These are phyloP conservation scores for Thelaira solivaga DNA, from an alignment of 2,888 invertebrate species.

Conservation along the genomic window DNA sequence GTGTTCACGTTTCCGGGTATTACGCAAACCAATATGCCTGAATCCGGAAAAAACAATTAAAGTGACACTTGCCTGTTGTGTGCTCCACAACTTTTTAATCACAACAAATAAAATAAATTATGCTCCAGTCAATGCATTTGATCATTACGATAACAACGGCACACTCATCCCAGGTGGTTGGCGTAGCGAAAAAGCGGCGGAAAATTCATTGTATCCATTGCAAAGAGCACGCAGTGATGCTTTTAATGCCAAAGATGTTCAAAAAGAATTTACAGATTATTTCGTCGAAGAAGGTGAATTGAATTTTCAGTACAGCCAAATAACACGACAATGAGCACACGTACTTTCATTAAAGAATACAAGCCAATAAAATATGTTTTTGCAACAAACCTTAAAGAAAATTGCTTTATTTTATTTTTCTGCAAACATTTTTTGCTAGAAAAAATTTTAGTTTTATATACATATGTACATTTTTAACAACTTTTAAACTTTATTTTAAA, in stretches of 20 bases:
- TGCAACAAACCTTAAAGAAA: no score
- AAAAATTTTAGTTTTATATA: not conserved
- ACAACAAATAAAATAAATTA: constrained; percentile 19
- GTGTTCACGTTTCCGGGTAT: not conserved
- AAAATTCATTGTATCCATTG: not conserved
- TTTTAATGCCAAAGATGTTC: constrained; percentile 4
- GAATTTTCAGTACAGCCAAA: constrained; percentile 16
- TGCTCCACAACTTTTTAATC: constrained; percentile 11
- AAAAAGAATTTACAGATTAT: constrained; percentile 12
- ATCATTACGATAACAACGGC: constrained; percentile 14
- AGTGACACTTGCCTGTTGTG: not conserved
- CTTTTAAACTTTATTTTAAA: no score
- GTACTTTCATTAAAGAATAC: no score
- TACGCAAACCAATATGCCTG: not conserved
- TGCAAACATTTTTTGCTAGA: not conserved
- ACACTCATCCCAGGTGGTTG: not conserved
- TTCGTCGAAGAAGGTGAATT: constrained; percentile 31
- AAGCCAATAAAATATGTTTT: no score
- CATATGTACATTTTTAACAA: no score
- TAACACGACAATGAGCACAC: not conserved
- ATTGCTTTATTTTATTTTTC: no score
- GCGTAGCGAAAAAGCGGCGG: not conserved
- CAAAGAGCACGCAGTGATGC: not conserved
- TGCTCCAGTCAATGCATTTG: constrained; percentile 5
- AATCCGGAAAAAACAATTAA: not conserved